A percentile compares a stretch with the other conserved stretches of the same genome.
Evolutionary conservation across 2,888 invertebrate genomes (phyloP).

Genomic region (Leptinotarsa rubiginosa): DNA sequence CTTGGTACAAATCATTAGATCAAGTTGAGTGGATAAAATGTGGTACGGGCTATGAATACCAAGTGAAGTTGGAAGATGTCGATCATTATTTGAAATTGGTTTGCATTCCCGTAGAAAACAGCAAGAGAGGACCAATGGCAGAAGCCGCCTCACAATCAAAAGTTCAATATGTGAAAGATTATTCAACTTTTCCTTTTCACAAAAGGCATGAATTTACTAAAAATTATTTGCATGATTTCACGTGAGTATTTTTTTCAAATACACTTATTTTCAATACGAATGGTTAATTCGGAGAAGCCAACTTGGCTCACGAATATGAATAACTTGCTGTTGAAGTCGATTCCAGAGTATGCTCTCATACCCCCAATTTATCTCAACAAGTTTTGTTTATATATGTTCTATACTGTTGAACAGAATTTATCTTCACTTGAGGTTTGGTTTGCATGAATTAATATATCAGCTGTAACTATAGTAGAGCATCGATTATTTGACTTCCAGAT

Average conservation of each 20-base stretch:
- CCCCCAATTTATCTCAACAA: neutral
- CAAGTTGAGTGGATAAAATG: constrained; percentile 72
- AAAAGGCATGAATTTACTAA: constrained; percentile 78
- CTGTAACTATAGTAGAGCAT: too few species aligned
- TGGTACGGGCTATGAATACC: constrained; percentile 71
- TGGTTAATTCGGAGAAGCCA: too few species aligned
- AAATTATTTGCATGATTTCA: constrained; percentile 68
- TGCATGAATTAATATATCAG: too few species aligned
- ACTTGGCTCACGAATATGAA: too few species aligned
- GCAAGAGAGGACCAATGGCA: constrained; percentile 71
- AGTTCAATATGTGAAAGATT: constrained; percentile 69
- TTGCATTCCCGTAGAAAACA: constrained; percentile 69
- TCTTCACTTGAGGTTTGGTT: too few species aligned
- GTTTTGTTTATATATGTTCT: too few species aligned
- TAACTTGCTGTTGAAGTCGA: neutral
- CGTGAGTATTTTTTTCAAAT: constrained; percentile 66
- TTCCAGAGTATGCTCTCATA: neutral
- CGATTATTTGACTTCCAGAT: too few species aligned
- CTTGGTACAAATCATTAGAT: constrained; percentile 75
- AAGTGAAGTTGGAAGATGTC: constrained; percentile 69
- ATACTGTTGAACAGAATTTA: too few species aligned
- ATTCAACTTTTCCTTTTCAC: constrained; percentile 80
- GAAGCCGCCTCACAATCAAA: constrained; percentile 71
- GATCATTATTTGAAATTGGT: constrained; percentile 75
- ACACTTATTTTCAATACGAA: too few species aligned